Base-by-base conservation (phyloP, 1,140 invertebrate genomes). In the Procambarus clarkii region DNA sequence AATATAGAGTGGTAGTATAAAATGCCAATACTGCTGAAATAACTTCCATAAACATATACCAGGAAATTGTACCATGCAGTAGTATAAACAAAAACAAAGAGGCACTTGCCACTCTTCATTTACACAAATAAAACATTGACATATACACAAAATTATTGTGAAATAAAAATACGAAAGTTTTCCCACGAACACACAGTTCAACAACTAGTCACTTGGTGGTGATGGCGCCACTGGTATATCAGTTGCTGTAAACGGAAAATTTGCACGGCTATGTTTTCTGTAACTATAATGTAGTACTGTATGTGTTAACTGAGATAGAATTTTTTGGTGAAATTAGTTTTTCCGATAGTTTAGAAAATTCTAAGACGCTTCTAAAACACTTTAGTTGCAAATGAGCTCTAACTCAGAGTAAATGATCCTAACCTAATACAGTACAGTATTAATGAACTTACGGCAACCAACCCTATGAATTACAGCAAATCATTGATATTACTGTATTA, bases 181-280 rank as follows among this genome's bases (percentile, higher is more conserved):
- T 34, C 34, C 34, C 34, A 34, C 34, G 1, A 34, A 34, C 34
- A 69, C 64, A 13, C 13, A 69, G 64, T 69, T 69, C 64, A 69
- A 69, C 64, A 69, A 69, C 64, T 69, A n/a, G 64, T n/a, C n/a
- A n/a, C 64, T 69, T 69, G n/a, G 64, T 69, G 64, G 13, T 69
- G 64, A 1, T 69, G 64, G n/a, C n/a, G 1, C 64, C 64, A 69
- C 64, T 69, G 64, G 64, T 69, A 69, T n/a, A 69, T 69, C 64
- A 69, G n/a, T n/a, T 69, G 64, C n/a, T 69, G 64, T 1, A 69
- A 69, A 69, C n/a, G 64, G n/a, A 13, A 69, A n/a, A 1, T 69
- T 69, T 34, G 34, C 34, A 69, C 64, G n/a, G 64, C 13, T 15
- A 13, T 69, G n/a, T 69, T 69, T 69, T 69, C 64, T 69, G n/a